Conservation (phyloP, 2,113 vertebrate species). For the Mugil cephalus region DNA sequence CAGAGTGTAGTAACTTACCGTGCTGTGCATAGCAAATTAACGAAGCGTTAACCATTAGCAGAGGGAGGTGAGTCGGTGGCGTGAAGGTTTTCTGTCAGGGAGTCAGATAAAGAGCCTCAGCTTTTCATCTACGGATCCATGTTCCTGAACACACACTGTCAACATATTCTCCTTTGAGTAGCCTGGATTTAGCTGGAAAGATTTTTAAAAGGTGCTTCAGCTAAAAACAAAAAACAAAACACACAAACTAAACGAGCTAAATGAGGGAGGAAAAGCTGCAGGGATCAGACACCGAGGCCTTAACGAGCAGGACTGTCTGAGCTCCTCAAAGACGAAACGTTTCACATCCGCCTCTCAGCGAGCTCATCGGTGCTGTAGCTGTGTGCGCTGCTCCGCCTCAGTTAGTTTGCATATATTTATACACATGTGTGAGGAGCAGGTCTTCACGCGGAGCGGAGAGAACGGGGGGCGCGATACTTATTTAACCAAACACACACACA, state of each 20-base stretch:
- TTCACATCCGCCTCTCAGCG: slow-evolving; percentile 21
- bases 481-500: slow-evolving; percentile 62
- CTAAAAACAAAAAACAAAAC: no score
- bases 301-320: neutral
- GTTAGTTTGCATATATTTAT: neutral
- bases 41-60: slow-evolving; percentile 44
- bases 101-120: neutral
- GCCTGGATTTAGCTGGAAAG: slow-evolving; percentile 22
- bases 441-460: slow-evolving; percentile 1
- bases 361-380: slow-evolving; percentile 50
- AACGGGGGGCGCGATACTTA: slow-evolving; percentile 4
- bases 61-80: slow-evolving; percentile 5
- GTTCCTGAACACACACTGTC: slow-evolving; percentile 21
- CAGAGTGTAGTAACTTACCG: slow-evolving; percentile 26
- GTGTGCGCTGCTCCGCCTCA: slow-evolving; percentile 10
- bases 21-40: slow-evolving; percentile 24
- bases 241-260: slow-evolving; percentile 7
- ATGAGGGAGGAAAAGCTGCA: slow-evolving; percentile 27
- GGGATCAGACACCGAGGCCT: slow-evolving; percentile 29
- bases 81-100: slow-evolving; percentile 4
- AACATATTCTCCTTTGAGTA: neutral
- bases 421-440: slow-evolving; percentile 5
- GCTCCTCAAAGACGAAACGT: neutral
- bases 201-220: slow-evolving; percentile 47
- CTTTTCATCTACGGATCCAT: slow-evolving; percentile 1